Evolutionary conservation across 2,797 vertebrate genomes (phyloP).

Genomic region (Gymnodraco acuticeps): DNA sequence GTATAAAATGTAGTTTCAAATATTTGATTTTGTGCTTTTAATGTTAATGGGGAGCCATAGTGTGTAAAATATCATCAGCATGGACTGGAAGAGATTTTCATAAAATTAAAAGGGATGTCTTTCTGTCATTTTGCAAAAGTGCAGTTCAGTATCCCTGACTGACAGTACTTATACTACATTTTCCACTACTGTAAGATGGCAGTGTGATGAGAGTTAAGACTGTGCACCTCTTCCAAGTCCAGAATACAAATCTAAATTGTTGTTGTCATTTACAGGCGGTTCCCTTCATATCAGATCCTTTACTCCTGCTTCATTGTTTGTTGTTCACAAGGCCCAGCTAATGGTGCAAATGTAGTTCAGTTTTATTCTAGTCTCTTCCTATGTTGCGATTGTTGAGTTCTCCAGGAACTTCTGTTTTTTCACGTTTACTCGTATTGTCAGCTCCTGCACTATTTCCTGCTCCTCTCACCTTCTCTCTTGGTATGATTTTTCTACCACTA

Average conservation of each 20-base stretch:
- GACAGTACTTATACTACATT: background rate
- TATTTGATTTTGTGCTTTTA: too few species aligned
- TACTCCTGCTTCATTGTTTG: slow-evolving; percentile 33
- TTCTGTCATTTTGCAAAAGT: too few species aligned
- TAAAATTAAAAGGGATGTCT: too few species aligned
- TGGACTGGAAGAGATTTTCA: too few species aligned
- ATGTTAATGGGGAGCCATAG: too few species aligned
- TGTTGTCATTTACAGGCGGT: slow-evolving; percentile 15
- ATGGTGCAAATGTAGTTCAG: slow-evolving; percentile 39
- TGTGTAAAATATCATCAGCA: too few species aligned
- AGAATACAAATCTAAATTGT: slow-evolving; percentile 20
- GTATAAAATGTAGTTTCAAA: too few species aligned
- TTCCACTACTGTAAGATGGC: background rate
- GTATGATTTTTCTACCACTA: slow-evolving; percentile 35
- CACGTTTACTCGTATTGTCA: slow-evolving; percentile 6
- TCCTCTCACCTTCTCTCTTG: slow-evolving; percentile 4
- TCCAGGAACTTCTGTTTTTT: slow-evolving; percentile 18
- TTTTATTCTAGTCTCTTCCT: slow-evolving; percentile 20
- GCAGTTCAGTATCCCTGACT: too few species aligned
- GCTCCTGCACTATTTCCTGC: slow-evolving; percentile 15
- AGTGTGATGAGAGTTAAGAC: background rate
- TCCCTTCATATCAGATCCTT: slow-evolving; percentile 17
- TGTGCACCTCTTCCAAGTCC: background rate
- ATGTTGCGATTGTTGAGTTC: slow-evolving; percentile 7
- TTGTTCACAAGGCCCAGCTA: slow-evolving; percentile 16